These are phyloP conservation scores for Chrysina gloriosa DNA, from an alignment of 2,888 invertebrate genomes.

Conservation along the genomic window DNA sequence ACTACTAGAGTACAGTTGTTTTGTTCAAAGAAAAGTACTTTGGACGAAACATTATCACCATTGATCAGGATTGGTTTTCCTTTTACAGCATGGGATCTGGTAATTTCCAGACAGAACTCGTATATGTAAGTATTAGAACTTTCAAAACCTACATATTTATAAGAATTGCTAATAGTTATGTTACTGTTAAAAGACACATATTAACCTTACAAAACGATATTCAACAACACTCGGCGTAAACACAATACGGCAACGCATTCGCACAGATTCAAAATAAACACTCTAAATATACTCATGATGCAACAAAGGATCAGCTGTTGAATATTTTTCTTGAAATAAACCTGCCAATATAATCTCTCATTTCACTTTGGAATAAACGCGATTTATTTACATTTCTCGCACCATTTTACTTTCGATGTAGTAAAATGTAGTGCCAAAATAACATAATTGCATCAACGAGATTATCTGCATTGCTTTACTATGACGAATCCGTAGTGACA, in stretches of 20 bases:
- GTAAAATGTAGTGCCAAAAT: too few species aligned
- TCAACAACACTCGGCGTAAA: neutral
- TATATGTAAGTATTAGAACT: too few species aligned
- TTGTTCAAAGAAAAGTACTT: too few species aligned
- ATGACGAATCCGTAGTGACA: neutral
- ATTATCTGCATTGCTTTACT: neutral
- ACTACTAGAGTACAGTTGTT: too few species aligned
- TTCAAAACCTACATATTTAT: too few species aligned
- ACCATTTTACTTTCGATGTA: too few species aligned
- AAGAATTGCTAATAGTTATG: neutral
- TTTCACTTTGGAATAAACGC: slow-evolving; percentile 3
- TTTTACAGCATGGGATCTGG: too few species aligned
- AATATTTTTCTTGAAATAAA: slow-evolving; percentile 28
- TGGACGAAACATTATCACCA: too few species aligned
- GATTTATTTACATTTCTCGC: neutral
- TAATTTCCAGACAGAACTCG: too few species aligned
- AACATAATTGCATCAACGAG: neutral
- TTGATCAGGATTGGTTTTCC: too few species aligned
- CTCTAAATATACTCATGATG: slow-evolving; percentile 31
- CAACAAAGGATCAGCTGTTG: slow-evolving; percentile 26
- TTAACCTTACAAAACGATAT: neutral
- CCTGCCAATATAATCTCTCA: slow-evolving; percentile 6
- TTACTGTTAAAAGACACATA: neutral
- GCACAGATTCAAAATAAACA: slow-evolving; percentile 1
- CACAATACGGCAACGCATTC: slow-evolving; percentile 6